phyloP scores from a whole-genome alignment of 2,888 invertebrate genomes.

The Elegia similella region DNA sequence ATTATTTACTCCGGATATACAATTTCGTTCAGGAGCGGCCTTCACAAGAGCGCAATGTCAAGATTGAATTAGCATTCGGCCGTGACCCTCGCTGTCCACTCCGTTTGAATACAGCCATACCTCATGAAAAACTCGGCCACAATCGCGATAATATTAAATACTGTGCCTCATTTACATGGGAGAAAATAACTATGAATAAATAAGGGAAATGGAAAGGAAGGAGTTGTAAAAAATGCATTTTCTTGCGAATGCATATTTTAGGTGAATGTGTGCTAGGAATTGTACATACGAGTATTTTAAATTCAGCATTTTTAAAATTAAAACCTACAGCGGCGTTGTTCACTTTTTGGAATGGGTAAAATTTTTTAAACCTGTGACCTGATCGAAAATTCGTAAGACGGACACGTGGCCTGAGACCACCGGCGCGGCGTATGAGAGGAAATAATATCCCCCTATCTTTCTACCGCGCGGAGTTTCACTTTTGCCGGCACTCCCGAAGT shows the following conservation, averaged over 20 bases:
- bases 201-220: background rate
- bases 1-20: slow-evolving; percentile 20
- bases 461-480: too few species aligned
- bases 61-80: slow-evolving; percentile 40
- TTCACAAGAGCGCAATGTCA: slow-evolving; percentile 52
- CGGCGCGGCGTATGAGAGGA: too few species aligned
- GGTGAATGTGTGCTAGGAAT: background rate
- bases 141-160: slow-evolving; percentile 4
- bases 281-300: too few species aligned
- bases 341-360: too few species aligned
- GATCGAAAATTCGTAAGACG: too few species aligned
- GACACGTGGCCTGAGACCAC: too few species aligned
- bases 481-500: too few species aligned
- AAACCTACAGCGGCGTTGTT: too few species aligned
- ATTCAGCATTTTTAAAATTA: too few species aligned
- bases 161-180: slow-evolving; percentile 13
- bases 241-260: background rate
- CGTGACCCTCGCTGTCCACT: slow-evolving; percentile 31
- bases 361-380: too few species aligned
- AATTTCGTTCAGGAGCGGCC: slow-evolving; percentile 29
- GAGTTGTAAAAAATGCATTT: background rate
- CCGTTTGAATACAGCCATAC: slow-evolving; percentile 14
- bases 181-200: slow-evolving; percentile 6
- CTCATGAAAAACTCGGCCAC: slow-evolving; percentile 16
- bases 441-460: too few species aligned